Evolutionary conservation across 2,888 invertebrate species (phyloP), one percentile per base, ranked within the genome.

Genomic region (Sisyra nigra): DNA sequence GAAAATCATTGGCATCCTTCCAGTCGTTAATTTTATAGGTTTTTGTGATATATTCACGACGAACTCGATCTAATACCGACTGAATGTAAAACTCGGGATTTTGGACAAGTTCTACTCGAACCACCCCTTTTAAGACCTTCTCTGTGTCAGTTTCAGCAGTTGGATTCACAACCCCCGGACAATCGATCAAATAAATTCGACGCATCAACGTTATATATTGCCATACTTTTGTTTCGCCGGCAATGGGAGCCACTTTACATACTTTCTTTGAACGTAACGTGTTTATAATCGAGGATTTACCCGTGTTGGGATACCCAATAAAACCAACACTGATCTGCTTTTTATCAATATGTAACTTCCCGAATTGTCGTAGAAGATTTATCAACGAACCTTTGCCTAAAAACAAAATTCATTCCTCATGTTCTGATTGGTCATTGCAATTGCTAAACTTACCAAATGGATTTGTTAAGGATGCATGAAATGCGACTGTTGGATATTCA

Each of bases 311-410:
- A 61, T 97, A 99, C 0, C 98, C 98, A 58, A 99, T 93, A 51
- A 99, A 85, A 1, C 98, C 98, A 40, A 99, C 92, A 59, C 93
- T 94, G 46, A 99, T 99, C 68, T 98, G 97, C 56, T 94, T 94
- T 58, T 93, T 93, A 58, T 98, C 97, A 46, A 81, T 69, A 56
- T 98, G 98, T 10, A 98, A 67, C 63, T 94, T 94, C 6, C 55
- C 86, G 66, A 99, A 88, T 60, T 99, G 98, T 15, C 98, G 73
- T 34, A 99, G 67, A 29, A 99, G 68, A 65, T 93, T 94, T 44
- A 99, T 97, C 4, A 99, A 69, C 1, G 96, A 88, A 11, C 96
- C 96, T 69, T 98, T 98, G 41, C 75, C 41, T 44, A 18, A 7
- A 24, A 24, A 24, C 3, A 24, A 7, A 24, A 24, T n/a, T n/a